Conservation (phyloP, 2,888 invertebrate genomes). For the Tachina grossa region DNA sequence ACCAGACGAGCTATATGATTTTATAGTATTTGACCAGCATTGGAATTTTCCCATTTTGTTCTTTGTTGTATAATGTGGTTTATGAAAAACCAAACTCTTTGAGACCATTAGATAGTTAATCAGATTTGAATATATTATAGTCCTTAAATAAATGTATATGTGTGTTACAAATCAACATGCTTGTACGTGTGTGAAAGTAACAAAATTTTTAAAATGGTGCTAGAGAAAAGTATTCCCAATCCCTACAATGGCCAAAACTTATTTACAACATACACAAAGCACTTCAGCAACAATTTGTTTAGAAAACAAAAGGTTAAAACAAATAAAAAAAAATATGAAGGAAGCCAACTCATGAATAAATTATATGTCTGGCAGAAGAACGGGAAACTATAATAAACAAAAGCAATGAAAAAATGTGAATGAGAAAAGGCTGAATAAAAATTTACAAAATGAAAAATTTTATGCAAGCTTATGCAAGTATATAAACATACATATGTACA, state of each 20-base stretch:
- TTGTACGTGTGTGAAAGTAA: not conserved
- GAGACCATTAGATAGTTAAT: not conserved
- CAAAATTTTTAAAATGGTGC: conserved; percentile 2
- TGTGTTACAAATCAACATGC: conserved; percentile 8
- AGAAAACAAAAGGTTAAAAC: conserved; percentile 24
- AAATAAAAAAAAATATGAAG: conserved; percentile 29
- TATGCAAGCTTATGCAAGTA: conserved; percentile 12
- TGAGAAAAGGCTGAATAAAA: conserved; percentile 45
- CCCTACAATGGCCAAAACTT: not conserved
- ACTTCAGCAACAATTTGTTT: conserved; percentile 59
- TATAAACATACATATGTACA: not conserved
- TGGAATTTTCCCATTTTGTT: no score
- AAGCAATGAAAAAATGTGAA: conserved; percentile 51
- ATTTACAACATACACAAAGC: not conserved
- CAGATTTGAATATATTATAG: conserved; percentile 27
- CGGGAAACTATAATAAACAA: conserved; percentile 31
- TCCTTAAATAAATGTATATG: not conserved
- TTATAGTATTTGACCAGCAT: no score
- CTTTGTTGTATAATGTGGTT: no score
- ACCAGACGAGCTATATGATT: no score
- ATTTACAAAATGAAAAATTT: conserved; percentile 44
- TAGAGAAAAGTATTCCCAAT: conserved; percentile 30
- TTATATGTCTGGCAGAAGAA: conserved; percentile 45
- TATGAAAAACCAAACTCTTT: no score
- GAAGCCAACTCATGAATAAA: conserved; percentile 64